Conservation (phyloP, 2,113 vertebrate genomes). For the Perca flavescens region DNA sequence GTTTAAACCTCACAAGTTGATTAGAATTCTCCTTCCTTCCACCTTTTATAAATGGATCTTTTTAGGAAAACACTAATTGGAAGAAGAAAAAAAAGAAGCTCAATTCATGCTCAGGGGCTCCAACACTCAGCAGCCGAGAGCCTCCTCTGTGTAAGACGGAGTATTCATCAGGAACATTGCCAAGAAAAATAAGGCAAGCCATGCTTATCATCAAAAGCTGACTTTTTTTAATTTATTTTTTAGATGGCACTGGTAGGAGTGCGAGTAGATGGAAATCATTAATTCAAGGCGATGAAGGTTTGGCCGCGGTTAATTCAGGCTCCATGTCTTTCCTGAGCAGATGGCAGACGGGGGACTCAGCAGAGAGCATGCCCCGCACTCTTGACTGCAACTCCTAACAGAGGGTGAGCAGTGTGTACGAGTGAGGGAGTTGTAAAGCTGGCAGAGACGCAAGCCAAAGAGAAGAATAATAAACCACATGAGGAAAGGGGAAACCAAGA, state of each 20-base stretch:
- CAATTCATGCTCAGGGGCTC: slow-evolving; percentile 25
- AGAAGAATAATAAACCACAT: slow-evolving; percentile 78
- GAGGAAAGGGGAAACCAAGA: slow-evolving; percentile 70
- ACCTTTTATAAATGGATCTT: slow-evolving; percentile 57
- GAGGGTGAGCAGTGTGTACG: slow-evolving; percentile 69
- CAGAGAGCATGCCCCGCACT: slow-evolving; percentile 68
- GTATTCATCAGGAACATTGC: slow-evolving; percentile 60
- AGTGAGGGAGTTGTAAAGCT: slow-evolving; percentile 66
- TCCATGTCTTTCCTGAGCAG: slow-evolving; percentile 69
- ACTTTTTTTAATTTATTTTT: slow-evolving; percentile 1
- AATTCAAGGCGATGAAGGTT: slow-evolving; percentile 66
- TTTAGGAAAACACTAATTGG: slow-evolving; percentile 62
- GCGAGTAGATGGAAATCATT: slow-evolving; percentile 72
- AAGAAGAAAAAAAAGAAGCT: slow-evolving; percentile 48
- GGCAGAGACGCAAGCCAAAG: slow-evolving; percentile 66
- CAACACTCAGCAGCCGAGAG: slow-evolving; percentile 42
- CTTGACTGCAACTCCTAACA: slow-evolving; percentile 70
- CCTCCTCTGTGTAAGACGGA: slow-evolving; percentile 30
- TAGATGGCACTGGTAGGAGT: slow-evolving; percentile 53
- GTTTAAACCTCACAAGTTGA: slow-evolving; percentile 68
- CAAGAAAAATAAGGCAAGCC: slow-evolving; percentile 72
- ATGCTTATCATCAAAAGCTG: slow-evolving; percentile 66
- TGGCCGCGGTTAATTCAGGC: slow-evolving; percentile 54
- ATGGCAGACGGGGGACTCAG: slow-evolving; percentile 70
- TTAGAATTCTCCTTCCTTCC: slow-evolving; percentile 57